phyloP scores from a whole-genome alignment of 2,888 invertebrate genomes.

The Opisthograptis luteolata region DNA sequence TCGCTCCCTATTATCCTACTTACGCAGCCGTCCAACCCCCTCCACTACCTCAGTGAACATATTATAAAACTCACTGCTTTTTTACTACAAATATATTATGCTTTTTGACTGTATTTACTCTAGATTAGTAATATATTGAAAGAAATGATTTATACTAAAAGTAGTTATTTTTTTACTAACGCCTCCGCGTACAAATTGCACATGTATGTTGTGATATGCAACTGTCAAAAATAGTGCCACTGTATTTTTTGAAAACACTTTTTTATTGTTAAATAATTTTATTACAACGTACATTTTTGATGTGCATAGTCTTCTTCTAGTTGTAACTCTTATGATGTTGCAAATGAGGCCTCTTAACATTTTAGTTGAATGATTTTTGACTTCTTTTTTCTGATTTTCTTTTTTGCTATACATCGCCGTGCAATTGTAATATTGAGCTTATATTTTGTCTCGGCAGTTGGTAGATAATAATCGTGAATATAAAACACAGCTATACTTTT shows the following conservation, averaged over 20 bases:
- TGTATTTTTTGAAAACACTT: background rate
- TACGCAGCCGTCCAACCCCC: slow-evolving; percentile 84
- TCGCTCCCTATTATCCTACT: slow-evolving; percentile 86
- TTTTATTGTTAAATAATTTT: too few relatives aligned
- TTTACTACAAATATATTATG: slow-evolving; percentile 30
- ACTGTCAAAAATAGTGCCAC: slow-evolving; percentile 9
- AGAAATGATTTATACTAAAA: slow-evolving; percentile 28
- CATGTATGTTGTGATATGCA: slow-evolving; percentile 10
- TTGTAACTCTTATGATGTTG: too few relatives aligned
- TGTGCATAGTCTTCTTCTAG: too few relatives aligned
- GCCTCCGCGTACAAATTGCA: slow-evolving; percentile 8
- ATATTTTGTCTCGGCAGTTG: too few relatives aligned
- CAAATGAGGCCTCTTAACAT: too few relatives aligned
- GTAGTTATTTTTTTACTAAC: slow-evolving; percentile 11
- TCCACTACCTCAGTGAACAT: slow-evolving; percentile 70
- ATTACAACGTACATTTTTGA: too few relatives aligned
- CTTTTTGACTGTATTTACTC: slow-evolving; percentile 38
- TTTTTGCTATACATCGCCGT: too few relatives aligned
- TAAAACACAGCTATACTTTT: too few relatives aligned
- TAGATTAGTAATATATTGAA: slow-evolving; percentile 40
- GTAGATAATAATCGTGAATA: too few relatives aligned
- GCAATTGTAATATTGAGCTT: too few relatives aligned
- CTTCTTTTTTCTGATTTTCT: too few relatives aligned
- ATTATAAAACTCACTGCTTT: background rate
- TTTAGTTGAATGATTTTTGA: too few relatives aligned